Evolutionary conservation across 2,888 invertebrate species (phyloP), one percentile per base, ranked within the genome.

Genomic region (Ormyrus rosae): DNA sequence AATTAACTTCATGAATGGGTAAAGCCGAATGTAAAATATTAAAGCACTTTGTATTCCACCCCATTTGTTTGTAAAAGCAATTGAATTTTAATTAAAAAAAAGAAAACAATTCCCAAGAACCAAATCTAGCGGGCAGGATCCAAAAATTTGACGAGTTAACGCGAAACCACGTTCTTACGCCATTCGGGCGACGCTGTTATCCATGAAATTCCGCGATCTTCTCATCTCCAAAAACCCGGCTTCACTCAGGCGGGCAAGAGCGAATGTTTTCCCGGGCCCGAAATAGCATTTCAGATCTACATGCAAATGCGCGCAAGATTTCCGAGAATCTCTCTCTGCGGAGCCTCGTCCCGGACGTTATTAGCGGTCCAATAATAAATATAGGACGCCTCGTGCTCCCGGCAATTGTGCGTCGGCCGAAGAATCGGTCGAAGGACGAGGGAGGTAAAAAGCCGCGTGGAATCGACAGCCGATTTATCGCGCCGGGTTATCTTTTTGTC

Each of bases 291-390:
- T 64, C 45, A 13, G 53, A 65, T 69, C 10, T 58, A 51, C 63
- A 53, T 65, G 48, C 34, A 51, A 53, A 72, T 60, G 9, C n/a
- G 48, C 69, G 34, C 9, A 11, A 13, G 56, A 53, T 71, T 60
- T 55, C 65, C 60, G 11, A 70, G 74, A 65, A 69, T 34, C 61
- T 46, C 19, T 19, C 60, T n/a, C 19, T 4, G 34, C 34, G 34
- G 34, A 34, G 34, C 34, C 34, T 34, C 63, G 48, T 60, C 72
- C 19, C n/a, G 6, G 13, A 55, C 50, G 63, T 64, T 74, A 74
- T 79, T 79, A 74, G 69, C 45, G 9, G 58, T 79, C 64, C 69
- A 79, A 74, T 79, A 79, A 79, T 58, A 63, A 74, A 79, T 74
- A 64, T 51, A 58, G 60, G 50, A 48, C 60, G 48, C 51, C 48